Percentiles rank a stretch among this genome's conserved stretches.
These are phyloP conservation scores for Cricetomys ansorgei DNA, from an alignment of 2,113 vertebrate species.

Conservation along the genomic window DNA sequence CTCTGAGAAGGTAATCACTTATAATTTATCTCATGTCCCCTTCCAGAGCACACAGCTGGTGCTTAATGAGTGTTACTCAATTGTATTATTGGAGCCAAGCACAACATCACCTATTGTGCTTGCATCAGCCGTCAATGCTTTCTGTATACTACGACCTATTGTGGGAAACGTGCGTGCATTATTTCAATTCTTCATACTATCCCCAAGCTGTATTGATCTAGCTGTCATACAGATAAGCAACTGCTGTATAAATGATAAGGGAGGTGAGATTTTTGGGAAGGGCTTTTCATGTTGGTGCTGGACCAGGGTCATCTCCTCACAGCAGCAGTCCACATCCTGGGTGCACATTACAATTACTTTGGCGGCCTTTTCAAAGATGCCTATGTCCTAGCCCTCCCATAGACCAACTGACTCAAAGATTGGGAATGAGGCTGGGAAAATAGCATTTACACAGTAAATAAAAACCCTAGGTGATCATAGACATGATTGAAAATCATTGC, in stretches of 20 bases:
- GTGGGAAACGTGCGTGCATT: neutral
- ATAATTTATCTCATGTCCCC: neutral
- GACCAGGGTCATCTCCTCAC: fast-evolving
- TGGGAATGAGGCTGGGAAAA: neutral
- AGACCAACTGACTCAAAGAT: neutral
- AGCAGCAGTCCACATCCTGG: neutral
- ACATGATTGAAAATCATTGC: neutral
- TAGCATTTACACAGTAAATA: neutral
- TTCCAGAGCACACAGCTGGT: neutral
- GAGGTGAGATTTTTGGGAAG: neutral
- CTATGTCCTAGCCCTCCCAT: neutral
- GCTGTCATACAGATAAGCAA: neutral
- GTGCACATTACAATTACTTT: neutral
- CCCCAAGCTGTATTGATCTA: neutral
- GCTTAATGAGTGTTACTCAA: neutral
- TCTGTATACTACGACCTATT: neutral
- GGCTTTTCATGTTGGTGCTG: neutral
- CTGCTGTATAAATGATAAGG: neutral
- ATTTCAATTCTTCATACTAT: neutral
- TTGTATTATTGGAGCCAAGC: neutral
- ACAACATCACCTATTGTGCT: neutral
- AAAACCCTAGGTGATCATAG: neutral
- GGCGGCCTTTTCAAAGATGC: neutral
- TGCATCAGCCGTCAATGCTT: neutral
- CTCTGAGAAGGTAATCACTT: too few species aligned